Percentiles rank a stretch among this genome's conserved stretches.
Conservation (phyloP, 2,888 invertebrate species). For the Diaperis boleti region DNA sequence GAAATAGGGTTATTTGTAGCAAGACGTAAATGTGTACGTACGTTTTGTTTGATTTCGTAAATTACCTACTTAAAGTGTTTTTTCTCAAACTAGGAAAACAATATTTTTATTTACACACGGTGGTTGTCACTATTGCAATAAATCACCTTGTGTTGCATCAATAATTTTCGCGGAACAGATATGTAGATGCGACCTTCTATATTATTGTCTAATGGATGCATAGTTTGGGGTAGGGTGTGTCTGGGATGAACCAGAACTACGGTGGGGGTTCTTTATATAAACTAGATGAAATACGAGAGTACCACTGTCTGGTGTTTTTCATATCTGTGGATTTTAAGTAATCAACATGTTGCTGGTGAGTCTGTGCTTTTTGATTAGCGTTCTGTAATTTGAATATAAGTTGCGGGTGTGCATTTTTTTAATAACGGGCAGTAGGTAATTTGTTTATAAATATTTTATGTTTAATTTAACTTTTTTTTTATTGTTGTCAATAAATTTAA, state of each 20-base stretch:
- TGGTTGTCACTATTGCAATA: no score
- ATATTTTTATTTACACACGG: no score
- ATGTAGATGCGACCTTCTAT: conserved; percentile 41
- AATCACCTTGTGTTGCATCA: conserved; percentile 28
- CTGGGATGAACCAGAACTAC: conserved; percentile 53
- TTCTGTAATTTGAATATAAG: background rate
- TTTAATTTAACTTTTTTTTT: no score
- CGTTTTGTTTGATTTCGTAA: background rate
- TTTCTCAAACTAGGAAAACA: no score
- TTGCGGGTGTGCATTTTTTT: no score
- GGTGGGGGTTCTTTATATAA: conserved; percentile 58
- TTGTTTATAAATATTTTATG: no score
- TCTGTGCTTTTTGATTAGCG: background rate
- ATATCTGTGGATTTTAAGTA: conserved; percentile 37
- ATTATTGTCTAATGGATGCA: conserved; percentile 43
- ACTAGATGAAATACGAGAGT: conserved; percentile 42
- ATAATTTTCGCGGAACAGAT: conserved; percentile 32
- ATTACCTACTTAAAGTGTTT: background rate
- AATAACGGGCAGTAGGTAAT: no score
- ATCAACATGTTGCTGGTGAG: conserved; percentile 45
- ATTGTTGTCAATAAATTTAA: no score
- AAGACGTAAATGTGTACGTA: no score
- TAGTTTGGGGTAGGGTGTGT: conserved; percentile 58
- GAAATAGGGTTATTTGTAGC: no score
- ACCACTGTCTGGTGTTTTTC: conserved; percentile 42